Evolutionary conservation across 2,888 invertebrate genomes (phyloP), one percentile per base, ranked within the genome.

Genomic region (Lapara coniferarum): DNA sequence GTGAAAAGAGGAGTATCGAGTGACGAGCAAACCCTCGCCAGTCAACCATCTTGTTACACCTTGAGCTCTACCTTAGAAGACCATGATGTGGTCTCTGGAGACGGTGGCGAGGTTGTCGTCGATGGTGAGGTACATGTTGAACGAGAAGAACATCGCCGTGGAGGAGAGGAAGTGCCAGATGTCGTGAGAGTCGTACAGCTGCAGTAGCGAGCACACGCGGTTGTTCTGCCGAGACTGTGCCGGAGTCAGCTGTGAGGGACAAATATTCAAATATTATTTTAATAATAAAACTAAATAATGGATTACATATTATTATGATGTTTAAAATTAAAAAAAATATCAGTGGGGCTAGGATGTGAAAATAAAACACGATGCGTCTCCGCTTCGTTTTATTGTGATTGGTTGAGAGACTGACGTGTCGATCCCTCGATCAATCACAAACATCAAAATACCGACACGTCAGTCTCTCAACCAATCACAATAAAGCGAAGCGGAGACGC

Each of bases 91-190:
- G 8, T 74, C 84, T 1, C 92, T 75, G 0, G 88, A 87, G 5
- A 85, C 87, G 0, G 71, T 71, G 2, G 84, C 77, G 0, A 92
- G 78, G 53, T 89, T 91, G 81, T 98, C 98, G 84, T 98, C 98
- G 72, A 98, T 91, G 0, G 97, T 97, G 14, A 98, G 90, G 70
- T 98, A 93, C 78, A 97, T 96, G 95, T 97, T 96, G 84, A 97
- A 97, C 0, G 97, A 97, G 81, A 97, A 96, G 81, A 97, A 98
- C 96, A 98, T 96, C 57, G 97, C 96, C 13, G 95, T 94, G 0
- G 97, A 96, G 0, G 97, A 97, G 55, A 97, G 88, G 84, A 97
- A 96, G 83, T 98, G 97, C 98, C 98, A 98, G 16, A 97, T 95
- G 82, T 98, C 98, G 87, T 98, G 98, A 6, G 94, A 95, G 84